Percentiles rank a stretch among this genome's conserved stretches.
Conservation (phyloP, 2,888 invertebrate genomes). For the Caenorhabditis wallacei region DNA sequence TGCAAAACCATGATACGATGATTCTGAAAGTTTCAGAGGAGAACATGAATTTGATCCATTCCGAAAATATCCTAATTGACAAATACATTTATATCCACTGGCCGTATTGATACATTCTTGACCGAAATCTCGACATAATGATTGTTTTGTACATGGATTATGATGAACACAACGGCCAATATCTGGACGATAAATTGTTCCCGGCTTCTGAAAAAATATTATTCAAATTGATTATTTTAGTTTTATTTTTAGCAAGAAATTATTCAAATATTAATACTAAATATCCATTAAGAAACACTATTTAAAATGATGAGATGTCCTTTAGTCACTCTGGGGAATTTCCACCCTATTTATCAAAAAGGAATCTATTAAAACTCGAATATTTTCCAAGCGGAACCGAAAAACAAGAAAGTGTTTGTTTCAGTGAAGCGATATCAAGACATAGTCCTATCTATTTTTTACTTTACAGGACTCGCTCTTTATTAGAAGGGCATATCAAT, state of each 20-base stretch:
- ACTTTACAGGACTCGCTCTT: too few species aligned
- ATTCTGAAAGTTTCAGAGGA: constrained; percentile 6
- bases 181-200: constrained; percentile 67
- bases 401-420: too few species aligned
- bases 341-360: too few species aligned
- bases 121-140: constrained; percentile 58
- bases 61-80: constrained; percentile 63
- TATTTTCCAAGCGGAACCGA: too few species aligned
- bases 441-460: too few species aligned
- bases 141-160: constrained; percentile 64
- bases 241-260: too few species aligned
- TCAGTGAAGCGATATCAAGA: too few species aligned
- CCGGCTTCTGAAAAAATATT: constrained; percentile 30
- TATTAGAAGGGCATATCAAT: too few species aligned
- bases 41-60: constrained; percentile 44
- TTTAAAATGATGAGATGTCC: too few species aligned
- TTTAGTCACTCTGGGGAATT: too few species aligned
- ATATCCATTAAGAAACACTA: background rate
- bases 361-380: too few species aligned
- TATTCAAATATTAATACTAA: too few species aligned
- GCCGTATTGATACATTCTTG: constrained; percentile 64
- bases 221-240: background rate
- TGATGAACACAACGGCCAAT: constrained; percentile 70
- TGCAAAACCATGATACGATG: constrained; percentile 41
- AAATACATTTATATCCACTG: constrained; percentile 64